phyloP scores from a whole-genome alignment of 1,140 invertebrate species.

The Proales similis region DNA sequence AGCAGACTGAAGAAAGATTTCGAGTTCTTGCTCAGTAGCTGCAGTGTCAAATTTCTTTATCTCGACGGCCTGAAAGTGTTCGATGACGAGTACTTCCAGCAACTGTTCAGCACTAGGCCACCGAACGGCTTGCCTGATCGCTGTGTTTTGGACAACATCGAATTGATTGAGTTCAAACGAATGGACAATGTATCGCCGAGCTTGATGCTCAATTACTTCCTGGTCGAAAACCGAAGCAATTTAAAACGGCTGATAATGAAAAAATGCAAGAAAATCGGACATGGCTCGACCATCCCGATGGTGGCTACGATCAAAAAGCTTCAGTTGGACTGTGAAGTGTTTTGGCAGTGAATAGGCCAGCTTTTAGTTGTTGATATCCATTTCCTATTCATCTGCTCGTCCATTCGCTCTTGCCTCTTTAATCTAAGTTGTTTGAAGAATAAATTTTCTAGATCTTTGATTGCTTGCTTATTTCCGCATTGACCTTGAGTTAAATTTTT shows the following conservation, averaged over 20 bases:
- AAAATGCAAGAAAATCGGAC: constrained; percentile 11
- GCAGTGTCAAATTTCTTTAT: constrained; percentile 6
- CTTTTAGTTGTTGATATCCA: neutral
- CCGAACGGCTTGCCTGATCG: neutral
- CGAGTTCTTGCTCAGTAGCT: neutral
- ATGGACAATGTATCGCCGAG: constrained; percentile 5
- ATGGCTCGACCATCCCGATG: neutral
- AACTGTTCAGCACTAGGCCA: neutral
- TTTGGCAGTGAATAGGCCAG: neutral
- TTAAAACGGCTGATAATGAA: neutral
- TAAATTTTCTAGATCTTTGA: no score
- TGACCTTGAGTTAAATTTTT: no score
- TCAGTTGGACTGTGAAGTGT: constrained; percentile 7
- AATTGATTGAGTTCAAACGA: constrained; percentile 22
- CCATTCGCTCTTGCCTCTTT: no score
- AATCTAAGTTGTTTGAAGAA: no score
- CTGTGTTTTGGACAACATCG: constrained; percentile 9
- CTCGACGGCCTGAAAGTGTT: constrained; percentile 5
- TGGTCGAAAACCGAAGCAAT: neutral
- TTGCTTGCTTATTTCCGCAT: no score
- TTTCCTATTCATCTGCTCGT: no score
- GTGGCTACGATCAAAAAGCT: neutral
- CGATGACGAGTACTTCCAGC: constrained; percentile 32
- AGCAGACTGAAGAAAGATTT: constrained; percentile 16
- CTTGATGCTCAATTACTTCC: constrained; percentile 18